Conservation (phyloP, 2,797 vertebrate genomes). For the Margarornis squamiger region DNA sequence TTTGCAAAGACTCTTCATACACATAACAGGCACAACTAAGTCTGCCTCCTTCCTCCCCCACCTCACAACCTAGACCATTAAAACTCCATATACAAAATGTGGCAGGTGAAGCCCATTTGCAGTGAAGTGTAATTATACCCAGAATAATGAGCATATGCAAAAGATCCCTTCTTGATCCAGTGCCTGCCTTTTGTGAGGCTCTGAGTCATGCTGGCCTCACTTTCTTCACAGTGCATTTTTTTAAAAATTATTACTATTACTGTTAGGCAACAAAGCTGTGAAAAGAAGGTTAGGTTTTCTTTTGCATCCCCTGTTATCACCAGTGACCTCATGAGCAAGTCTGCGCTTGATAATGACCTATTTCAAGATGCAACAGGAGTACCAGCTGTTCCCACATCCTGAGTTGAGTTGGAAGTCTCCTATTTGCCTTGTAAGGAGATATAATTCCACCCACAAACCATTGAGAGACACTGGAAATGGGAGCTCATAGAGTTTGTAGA, state of each 20-base stretch:
- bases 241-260: not conserved
- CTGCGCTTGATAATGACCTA: not conserved
- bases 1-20: not conserved
- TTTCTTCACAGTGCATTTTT: not conserved
- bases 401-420: not conserved
- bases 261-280: not conserved
- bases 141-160: slow-evolving; percentile 7
- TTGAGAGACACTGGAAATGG: not conserved
- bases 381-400: not conserved
- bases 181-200: not conserved
- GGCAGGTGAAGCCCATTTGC: slow-evolving; percentile 27
- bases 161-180: not conserved
- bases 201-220: not conserved
- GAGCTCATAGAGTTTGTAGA: not conserved
- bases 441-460: not conserved
- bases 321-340: not conserved
- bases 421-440: not conserved
- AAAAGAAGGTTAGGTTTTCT: not conserved
- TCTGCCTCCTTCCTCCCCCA: not conserved
- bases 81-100: slow-evolving; percentile 1
- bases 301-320: not conserved
- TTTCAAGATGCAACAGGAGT: not conserved
- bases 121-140: slow-evolving; percentile 4
- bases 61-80: not conserved
- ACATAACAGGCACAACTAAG: not conserved